Evolutionary conservation across 1,140 invertebrate species (phyloP).

Genomic region (Bombus ignitus): DNA sequence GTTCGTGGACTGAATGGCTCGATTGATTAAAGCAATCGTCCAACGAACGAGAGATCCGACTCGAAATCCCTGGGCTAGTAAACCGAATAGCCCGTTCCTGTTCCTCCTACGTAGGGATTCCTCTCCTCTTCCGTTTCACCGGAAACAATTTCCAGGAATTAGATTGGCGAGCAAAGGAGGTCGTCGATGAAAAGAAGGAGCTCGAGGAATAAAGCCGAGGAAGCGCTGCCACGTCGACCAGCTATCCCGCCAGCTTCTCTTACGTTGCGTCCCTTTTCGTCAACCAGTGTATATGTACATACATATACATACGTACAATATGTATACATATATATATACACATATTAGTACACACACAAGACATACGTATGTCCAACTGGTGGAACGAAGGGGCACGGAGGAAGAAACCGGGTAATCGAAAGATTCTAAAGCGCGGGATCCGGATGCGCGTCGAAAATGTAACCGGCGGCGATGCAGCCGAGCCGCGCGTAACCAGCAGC

Average conservation of each 20-base stretch:
- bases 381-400: not conserved
- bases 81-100: conserved; percentile 2
- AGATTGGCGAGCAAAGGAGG: conserved; percentile 8
- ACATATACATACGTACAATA: not conserved
- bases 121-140: not conserved
- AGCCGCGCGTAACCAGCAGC: conserved; percentile 30
- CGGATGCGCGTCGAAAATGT: conserved; percentile 20
- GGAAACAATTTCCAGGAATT: conserved; percentile 34
- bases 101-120: not conserved
- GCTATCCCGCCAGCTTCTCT: not conserved
- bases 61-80: conserved; percentile 2
- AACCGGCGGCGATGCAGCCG: conserved; percentile 25
- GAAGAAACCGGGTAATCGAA: conserved; percentile 16
- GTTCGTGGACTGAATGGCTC: conserved; percentile 3
- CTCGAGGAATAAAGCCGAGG: not conserved
- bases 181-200: conserved; percentile 5
- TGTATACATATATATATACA: no score
- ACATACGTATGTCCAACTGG: not conserved
- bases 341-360: no score
- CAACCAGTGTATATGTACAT: not conserved
- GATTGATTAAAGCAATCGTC: conserved; percentile 37
- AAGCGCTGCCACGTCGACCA: not conserved
- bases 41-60: conserved; percentile 13
- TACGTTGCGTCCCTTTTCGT: not conserved
- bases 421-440: conserved; percentile 4